phyloP scores from a whole-genome alignment of 2,888 invertebrate species.

The Osmoderma eremita region DNA sequence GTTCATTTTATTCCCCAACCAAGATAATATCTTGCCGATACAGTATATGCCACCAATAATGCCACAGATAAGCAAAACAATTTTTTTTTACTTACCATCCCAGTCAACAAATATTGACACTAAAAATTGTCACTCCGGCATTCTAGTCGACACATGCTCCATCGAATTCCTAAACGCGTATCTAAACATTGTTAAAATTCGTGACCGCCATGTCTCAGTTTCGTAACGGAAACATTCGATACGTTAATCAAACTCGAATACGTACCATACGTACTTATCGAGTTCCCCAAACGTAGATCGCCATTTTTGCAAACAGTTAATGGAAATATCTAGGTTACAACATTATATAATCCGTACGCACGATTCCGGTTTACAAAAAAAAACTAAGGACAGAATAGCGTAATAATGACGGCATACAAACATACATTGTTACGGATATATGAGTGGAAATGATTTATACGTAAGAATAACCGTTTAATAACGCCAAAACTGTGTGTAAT shows the following conservation, averaged over 20 bases:
- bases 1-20: too few relatives aligned
- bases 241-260: slow-evolving; percentile 10
- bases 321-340: background rate
- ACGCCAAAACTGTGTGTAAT: slow-evolving; percentile 34
- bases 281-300: background rate
- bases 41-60: too few relatives aligned
- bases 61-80: too few relatives aligned
- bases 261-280: background rate
- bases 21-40: too few relatives aligned
- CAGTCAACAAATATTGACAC: too few relatives aligned
- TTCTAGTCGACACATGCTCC: background rate
- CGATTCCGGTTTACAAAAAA: background rate
- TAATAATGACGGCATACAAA: slow-evolving; percentile 17
- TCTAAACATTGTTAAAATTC: slow-evolving; percentile 3
- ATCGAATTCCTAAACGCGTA: slow-evolving; percentile 2
- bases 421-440: slow-evolving; percentile 18
- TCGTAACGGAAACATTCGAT: slow-evolving; percentile 25
- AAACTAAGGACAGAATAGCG: too few relatives aligned
- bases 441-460: slow-evolving; percentile 15
- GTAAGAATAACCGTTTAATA: slow-evolving; percentile 34
- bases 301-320: slow-evolving; percentile 15
- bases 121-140: too few relatives aligned
- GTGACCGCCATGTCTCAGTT: background rate
- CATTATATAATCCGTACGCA: background rate
- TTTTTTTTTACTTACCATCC: too few relatives aligned